Evolutionary conservation across 37 sponge, comb jelly and placozoan genomes (phyloP), one percentile per base, ranked within the genome.

Genomic region (Petrosia ficiformis): DNA sequence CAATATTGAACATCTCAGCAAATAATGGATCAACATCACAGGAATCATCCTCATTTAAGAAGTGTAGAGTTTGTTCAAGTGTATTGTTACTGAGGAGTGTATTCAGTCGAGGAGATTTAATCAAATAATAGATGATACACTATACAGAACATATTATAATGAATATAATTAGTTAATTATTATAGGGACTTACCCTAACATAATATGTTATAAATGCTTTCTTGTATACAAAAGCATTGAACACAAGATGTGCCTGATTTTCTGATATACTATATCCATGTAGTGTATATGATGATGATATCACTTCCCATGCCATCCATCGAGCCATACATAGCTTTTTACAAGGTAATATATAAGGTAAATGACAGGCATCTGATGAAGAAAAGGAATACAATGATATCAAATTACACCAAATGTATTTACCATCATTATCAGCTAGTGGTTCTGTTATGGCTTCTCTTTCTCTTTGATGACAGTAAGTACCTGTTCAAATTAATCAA

Each of bases 281-380:
- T 21, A 93, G 82, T 19, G 94, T 83, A 81, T 93, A 96, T 66
- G 74, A 87, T 44, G 89, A 82, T 33, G 89, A 92, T 74, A 91
- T 80, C 59, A 96, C 92, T 86, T 97, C 94, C 97, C 97, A 97
- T 30, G 94, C 92, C 61, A 85, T 63, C 97, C 97, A 97, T 31
- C 97, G 80, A 14, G 72, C 70, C 30, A 71, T 34, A 65, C 90
- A 72, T 6, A 80, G 80, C 29, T 92, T 82, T 72, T 97, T 97
- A 74, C 93, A 90, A 38, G 92, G 85, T n/a, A 97, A 73, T 37
- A 90, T 56, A 24, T 75, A 71, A 2, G 91, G 94, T 16, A 87
- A 68, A 48, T 93, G 91, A 57, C 92, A 81, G 22, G 91, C 84
- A 42, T 83, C 81, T 44, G 77, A 84, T 48, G 86, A 86, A 57